phyloP scores from a whole-genome alignment of 2,888 invertebrate genomes.

The Gymnosoma rotundatum region DNA sequence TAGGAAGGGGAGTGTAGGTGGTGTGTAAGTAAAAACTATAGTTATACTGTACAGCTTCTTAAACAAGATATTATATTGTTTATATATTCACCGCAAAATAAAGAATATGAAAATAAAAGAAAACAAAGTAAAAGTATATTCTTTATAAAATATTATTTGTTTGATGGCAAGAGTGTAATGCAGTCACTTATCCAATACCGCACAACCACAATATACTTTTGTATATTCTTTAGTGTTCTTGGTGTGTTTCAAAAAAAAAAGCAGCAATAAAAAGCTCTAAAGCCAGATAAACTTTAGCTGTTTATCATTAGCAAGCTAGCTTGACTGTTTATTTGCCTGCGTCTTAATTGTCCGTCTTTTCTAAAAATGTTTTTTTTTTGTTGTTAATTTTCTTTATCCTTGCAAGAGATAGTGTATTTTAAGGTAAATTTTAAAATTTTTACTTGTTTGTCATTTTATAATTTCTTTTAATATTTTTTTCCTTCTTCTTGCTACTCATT shows the following conservation, averaged over 20 bases:
- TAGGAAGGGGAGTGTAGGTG: neutral
- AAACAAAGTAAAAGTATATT: constrained; percentile 35
- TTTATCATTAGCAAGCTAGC: constrained; percentile 22
- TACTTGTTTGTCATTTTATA: constrained; percentile 20
- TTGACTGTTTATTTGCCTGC: constrained; percentile 19
- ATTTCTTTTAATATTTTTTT: constrained; percentile 6
- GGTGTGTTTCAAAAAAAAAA: neutral
- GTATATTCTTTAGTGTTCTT: constrained; percentile 17
- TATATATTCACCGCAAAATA: constrained; percentile 30
- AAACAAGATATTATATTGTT: constrained; percentile 49
- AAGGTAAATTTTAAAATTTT: constrained; percentile 53
- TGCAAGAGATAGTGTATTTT: constrained; percentile 34
- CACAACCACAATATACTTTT: constrained; percentile 25
- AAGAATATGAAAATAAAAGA: constrained; percentile 43
- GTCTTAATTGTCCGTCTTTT: constrained; percentile 46
- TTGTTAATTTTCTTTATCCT: neutral
- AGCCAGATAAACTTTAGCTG: constrained; percentile 56
- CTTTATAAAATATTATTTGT: constrained; percentile 5
- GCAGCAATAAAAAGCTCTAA: constrained; percentile 50
- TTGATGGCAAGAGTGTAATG: constrained; percentile 5
- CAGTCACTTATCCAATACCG: constrained; percentile 11
- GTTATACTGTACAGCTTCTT: neutral
- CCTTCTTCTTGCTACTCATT: constrained; percentile 14
- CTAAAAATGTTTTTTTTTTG: constrained; percentile 18
- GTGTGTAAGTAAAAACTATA: constrained; percentile 2